Percentiles rank a stretch among this genome's conserved stretches.
phyloP scores from a whole-genome alignment of 2,888 invertebrate species.

The Lithophane socia region DNA sequence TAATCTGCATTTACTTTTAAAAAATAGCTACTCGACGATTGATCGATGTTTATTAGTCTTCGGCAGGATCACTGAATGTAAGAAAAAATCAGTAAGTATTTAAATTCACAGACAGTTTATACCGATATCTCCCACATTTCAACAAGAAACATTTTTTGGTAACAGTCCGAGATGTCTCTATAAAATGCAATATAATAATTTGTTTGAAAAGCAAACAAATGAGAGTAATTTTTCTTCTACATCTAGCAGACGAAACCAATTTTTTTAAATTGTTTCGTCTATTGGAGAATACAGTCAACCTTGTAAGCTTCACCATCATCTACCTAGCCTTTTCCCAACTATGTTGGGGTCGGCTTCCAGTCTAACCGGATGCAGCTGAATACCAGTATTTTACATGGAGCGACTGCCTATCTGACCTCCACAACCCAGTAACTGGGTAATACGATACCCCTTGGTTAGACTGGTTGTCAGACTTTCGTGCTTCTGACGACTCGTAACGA shows the following conservation, averaged over 20 bases:
- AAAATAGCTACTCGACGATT: too few relatives aligned
- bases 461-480: too few relatives aligned
- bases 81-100: not conserved
- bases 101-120: not conserved
- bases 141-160: not conserved
- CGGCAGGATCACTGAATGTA: not conserved
- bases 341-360: too few relatives aligned
- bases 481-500: too few relatives aligned
- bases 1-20: not conserved
- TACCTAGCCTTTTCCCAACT: too few relatives aligned
- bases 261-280: not conserved
- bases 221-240: constrained; percentile 1
- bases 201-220: not conserved
- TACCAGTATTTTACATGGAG: too few relatives aligned
- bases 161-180: constrained; percentile 7
- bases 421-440: too few relatives aligned
- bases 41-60: not conserved
- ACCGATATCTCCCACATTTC: constrained; percentile 3
- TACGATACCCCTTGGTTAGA: too few relatives aligned
- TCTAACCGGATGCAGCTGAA: too few relatives aligned
- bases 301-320: not conserved
- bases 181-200: constrained; percentile 5
- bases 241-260: not conserved
- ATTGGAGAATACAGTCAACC: too few relatives aligned
- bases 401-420: too few relatives aligned